These are phyloP conservation scores for Drosophila ironensis DNA, from an alignment of 1,140 invertebrate genomes.

Conservation along the genomic window DNA sequence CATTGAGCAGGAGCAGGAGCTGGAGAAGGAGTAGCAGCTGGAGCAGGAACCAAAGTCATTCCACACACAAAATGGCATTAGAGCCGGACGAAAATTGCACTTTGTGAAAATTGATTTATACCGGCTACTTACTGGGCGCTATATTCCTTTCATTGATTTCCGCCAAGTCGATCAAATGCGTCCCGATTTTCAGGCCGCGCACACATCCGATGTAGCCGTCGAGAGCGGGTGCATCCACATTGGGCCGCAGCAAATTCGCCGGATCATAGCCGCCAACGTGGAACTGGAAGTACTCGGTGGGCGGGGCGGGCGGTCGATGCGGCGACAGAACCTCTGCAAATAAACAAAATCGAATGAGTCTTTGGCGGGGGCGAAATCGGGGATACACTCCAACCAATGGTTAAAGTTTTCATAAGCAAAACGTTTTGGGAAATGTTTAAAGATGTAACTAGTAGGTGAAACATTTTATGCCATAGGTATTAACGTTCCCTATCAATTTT, in stretches of 20 bases:
- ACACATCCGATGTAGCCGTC: conserved; percentile 93
- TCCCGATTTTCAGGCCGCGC: conserved; percentile 92
- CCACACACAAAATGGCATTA: conserved; percentile 51
- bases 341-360: conserved; percentile 76
- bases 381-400: too few relatives aligned
- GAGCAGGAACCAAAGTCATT: not conserved
- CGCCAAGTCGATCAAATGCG: conserved; percentile 89
- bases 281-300: conserved; percentile 93
- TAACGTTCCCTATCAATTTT: too few relatives aligned
- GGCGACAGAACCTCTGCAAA: conserved; percentile 91
- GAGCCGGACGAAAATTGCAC: conserved; percentile 57
- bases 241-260: conserved; percentile 86
- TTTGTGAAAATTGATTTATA: conserved; percentile 76
- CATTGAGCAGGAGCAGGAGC: too few relatives aligned
- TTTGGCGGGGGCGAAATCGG: not conserved
- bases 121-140: conserved; percentile 85
- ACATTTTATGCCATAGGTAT: too few relatives aligned
- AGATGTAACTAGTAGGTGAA: too few relatives aligned
- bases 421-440: too few relatives aligned
- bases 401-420: too few relatives aligned
- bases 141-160: conserved; percentile 87
- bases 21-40: not conserved
- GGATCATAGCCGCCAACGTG: conserved; percentile 93
- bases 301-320: conserved; percentile 90
- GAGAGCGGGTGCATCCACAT: conserved; percentile 83